Evolutionary conservation across 2,888 invertebrate species (phyloP).

Genomic region (Beris chalybata): DNA sequence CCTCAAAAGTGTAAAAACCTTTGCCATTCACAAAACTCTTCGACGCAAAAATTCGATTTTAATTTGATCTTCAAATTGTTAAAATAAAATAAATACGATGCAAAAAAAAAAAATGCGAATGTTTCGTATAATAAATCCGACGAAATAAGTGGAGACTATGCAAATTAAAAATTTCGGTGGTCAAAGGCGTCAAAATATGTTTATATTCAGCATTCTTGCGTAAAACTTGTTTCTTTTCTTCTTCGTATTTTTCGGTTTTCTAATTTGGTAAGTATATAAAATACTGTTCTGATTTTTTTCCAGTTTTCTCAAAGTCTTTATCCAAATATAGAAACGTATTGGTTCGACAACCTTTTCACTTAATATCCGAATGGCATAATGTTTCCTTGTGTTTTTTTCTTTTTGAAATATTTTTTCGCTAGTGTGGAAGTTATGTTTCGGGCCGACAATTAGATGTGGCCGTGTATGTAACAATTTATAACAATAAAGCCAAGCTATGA

Average conservation of each 20-base stretch:
- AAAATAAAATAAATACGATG: neutral
- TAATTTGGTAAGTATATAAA: too few species aligned
- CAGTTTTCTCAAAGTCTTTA: too few species aligned
- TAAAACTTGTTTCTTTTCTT: conserved; percentile 13
- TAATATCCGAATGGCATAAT: too few species aligned
- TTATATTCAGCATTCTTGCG: conserved; percentile 19
- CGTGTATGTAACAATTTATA: conserved; percentile 23
- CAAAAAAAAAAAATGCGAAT: neutral
- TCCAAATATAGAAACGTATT: too few species aligned
- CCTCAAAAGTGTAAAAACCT: too few species aligned
- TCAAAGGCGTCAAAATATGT: conserved; percentile 32
- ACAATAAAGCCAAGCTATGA: conserved; percentile 27
- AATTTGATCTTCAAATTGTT: neutral
- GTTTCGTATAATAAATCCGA: conserved; percentile 18
- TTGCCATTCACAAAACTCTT: too few species aligned
- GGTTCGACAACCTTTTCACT: too few species aligned
- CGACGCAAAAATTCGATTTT: too few species aligned
- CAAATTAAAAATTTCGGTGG: conserved; percentile 27
- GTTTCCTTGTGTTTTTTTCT: too few species aligned
- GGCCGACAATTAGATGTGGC: conserved; percentile 22
- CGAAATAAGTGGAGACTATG: conserved; percentile 17
- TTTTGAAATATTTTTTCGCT: neutral
- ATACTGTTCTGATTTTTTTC: too few species aligned
- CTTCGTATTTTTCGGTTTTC: too few species aligned
- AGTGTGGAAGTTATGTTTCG: conserved; percentile 9